Percentiles rank a stretch among this genome's conserved stretches.
Evolutionary conservation across 2,113 vertebrate genomes (phyloP).

Genomic region (Phalacrocorax carbo): DNA sequence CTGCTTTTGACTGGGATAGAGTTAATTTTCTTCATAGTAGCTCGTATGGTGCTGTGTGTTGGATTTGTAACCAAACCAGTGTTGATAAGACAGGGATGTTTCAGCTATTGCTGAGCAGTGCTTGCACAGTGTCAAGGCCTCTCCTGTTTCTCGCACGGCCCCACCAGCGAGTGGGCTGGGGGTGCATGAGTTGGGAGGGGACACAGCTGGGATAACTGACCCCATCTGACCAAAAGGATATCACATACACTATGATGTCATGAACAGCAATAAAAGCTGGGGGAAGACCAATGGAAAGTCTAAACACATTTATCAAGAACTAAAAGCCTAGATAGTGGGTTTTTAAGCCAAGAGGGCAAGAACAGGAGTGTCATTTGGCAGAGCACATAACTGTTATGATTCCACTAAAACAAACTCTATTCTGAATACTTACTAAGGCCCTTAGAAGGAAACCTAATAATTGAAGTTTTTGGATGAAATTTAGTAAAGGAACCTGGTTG

Average conservation of each 20-base stretch:
- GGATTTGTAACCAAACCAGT: not conserved
- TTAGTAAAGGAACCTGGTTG: not conserved
- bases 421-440: not conserved
- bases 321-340: not conserved
- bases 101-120: not conserved
- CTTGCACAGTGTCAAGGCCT: not conserved
- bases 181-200: not conserved
- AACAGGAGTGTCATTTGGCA: not conserved
- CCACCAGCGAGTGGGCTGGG: rapidly evolving
- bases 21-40: not conserved
- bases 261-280: not conserved
- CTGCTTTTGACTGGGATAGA: not conserved
- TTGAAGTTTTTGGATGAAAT: not conserved
- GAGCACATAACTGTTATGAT: not conserved
- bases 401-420: not conserved
- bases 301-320: not conserved
- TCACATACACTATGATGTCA: rapidly evolving
- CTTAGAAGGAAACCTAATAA: not conserved
- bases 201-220: not conserved
- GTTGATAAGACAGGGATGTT: not conserved
- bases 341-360: not conserved
- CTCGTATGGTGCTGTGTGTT: not conserved
- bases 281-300: not conserved
- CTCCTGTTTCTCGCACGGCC: not conserved
- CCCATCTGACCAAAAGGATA: not conserved